Conservation (phyloP, 37 sponge, comb jelly and placozoan species). For the Beroe forskalii region DNA sequence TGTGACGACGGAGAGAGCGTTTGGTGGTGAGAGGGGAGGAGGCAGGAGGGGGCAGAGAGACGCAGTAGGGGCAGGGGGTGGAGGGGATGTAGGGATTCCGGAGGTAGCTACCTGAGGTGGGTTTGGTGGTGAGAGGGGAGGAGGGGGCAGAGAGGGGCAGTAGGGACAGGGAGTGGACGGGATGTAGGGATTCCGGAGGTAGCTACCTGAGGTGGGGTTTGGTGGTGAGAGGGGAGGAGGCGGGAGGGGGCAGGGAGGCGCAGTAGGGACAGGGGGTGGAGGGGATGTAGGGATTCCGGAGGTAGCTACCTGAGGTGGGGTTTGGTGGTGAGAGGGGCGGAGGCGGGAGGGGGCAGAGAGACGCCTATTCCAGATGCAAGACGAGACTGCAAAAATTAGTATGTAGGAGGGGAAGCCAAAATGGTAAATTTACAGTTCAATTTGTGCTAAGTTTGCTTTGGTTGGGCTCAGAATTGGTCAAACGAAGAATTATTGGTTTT, state of each 20-base stretch:
- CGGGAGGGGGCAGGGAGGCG: background rate
- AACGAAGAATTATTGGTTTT: too few species aligned
- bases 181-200: background rate
- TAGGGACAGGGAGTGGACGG: background rate
- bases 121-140: background rate
- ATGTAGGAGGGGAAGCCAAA: too few species aligned
- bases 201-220: background rate
- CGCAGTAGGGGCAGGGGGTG: background rate
- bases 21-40: background rate
- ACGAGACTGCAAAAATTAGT: too few species aligned
- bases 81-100: too few species aligned
- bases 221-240: too few species aligned
- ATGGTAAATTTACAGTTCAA: too few species aligned
- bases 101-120: too few species aligned
- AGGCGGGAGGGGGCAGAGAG: background rate
- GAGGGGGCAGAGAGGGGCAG: background rate
- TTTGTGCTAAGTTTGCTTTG: too few species aligned
- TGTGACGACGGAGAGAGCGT: background rate
- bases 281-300: too few species aligned
- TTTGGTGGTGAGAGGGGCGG: background rate
- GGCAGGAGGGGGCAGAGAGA: background rate
- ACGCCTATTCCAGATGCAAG: too few species aligned
- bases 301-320: too few species aligned
- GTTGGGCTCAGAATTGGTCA: too few species aligned
- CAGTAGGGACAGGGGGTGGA: background rate